A percentile compares a stretch with the other conserved stretches of the same genome.
Evolutionary conservation across 2,797 vertebrate species (phyloP).

Genomic region (Aotus griseimembra): DNA sequence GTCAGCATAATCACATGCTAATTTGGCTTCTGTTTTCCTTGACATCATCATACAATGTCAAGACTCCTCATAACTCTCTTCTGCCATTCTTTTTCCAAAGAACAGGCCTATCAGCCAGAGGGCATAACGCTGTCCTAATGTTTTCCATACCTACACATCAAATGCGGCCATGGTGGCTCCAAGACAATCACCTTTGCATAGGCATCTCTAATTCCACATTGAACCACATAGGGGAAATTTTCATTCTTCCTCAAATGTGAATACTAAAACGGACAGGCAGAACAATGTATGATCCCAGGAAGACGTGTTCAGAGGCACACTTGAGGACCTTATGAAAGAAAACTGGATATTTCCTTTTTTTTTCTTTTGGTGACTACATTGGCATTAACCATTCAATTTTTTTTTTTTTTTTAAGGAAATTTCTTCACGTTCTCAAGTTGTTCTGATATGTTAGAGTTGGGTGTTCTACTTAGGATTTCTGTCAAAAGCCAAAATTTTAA

Average conservation of each 20-base stretch:
- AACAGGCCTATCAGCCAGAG: not conserved
- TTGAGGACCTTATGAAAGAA: not conserved
- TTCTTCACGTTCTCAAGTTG: not conserved
- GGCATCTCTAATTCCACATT: not conserved
- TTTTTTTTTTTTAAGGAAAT: not conserved
- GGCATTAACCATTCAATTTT: not conserved
- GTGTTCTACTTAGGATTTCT: slow-evolving; percentile 9
- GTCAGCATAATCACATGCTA: slow-evolving; percentile 68
- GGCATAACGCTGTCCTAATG: not conserved
- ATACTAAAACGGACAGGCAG: not conserved
- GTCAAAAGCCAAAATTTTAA: not conserved
- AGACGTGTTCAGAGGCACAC: not conserved
- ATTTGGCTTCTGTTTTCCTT: slow-evolving; percentile 76
- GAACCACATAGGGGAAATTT: not conserved
- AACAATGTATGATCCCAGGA: not conserved
- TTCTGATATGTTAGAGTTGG: not conserved
- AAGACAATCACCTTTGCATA: not conserved
- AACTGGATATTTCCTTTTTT: not conserved
- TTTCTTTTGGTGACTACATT: not conserved
- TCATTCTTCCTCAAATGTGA: not conserved
- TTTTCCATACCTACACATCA: not conserved
- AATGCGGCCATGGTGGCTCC: not conserved
- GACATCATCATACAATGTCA: slow-evolving; percentile 71
- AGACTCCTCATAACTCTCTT: not conserved
- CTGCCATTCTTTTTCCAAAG: not conserved